Evolutionary conservation across 2,113 vertebrate genomes (phyloP), one percentile per base, ranked within the genome.

Genomic region (Nansenia antarctica): DNA sequence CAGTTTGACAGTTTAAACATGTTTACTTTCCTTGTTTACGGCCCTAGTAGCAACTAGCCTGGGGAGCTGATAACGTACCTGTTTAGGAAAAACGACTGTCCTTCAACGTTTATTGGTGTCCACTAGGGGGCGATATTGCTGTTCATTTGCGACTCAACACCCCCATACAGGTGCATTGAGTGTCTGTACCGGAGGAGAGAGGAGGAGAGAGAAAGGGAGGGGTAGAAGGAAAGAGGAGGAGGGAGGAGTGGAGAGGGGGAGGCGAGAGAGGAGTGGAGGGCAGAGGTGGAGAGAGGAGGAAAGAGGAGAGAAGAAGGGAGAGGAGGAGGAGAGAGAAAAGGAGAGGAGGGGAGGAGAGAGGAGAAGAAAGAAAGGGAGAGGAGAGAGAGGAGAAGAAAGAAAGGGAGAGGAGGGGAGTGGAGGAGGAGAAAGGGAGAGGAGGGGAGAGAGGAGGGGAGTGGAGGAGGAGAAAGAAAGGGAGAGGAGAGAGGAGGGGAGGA

Each of bases 131-230:
- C n/a, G n/a, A n/a, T n/a, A n/a, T n/a, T n/a, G n/a, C n/a, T n/a
- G n/a, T n/a, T n/a, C n/a, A n/a, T n/a, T n/a, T n/a, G n/a, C n/a
- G n/a, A n/a, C n/a, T n/a, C n/a, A n/a, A n/a, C n/a, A n/a, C n/a
- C n/a, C n/a, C n/a, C n/a, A n/a, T n/a, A n/a, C n/a, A n/a, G n/a
- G n/a, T n/a, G n/a, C n/a, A n/a, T n/a, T n/a, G n/a, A n/a, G n/a
- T n/a, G n/a, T n/a, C n/a, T n/a, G n/a, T n/a, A n/a, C n/a, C n/a
- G 64, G 42, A 76, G 71, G 82, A 81, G 82, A 74, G 80, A 77
- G 78, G 77, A 14, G 70, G 45, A 62, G 54, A 52, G 31, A 75
- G 82, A 45, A 60, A 76, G 32, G 42, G 55, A 62, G 32, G 65
- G 35, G 61, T 69, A 76, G 9, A 78, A 18, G 73, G n/a, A n/a